Evolutionary conservation across 2,888 invertebrate species (phyloP), one percentile per base, ranked within the genome.

Genomic region (Eremobia ochroleuca): DNA sequence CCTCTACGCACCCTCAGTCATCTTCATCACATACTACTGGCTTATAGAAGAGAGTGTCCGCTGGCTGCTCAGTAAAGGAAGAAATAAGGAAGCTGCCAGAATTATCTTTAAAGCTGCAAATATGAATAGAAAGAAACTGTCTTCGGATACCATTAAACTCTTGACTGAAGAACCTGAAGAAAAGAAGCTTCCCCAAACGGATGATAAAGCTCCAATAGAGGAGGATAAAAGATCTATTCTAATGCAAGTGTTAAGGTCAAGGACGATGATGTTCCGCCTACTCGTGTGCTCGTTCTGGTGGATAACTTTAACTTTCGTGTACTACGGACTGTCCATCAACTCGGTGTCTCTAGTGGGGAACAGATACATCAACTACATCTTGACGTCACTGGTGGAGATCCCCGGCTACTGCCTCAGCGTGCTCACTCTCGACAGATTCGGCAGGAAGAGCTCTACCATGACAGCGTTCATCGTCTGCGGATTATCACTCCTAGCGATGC

Each of bases 241-340:
- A 21, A 79, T 92, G 66, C 95, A 97, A 90, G 95, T 97, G 40
- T 73, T 97, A 6, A 95, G 92, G 75, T 97, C 97, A 0, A 95
- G 93, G 64, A 96, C 96, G 34, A 90, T 98, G 25, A 91, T 97
- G 80, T 89, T 96, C 0, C 95, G 98, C 55, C 95, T 91, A 65
- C 86, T 97, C 2, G 97, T 97, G 71, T 98, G 98, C 85, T 98
- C 98, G n/a, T 97, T 98, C 87, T 98, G 98, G 96, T 98, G 98
- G 98, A 97, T 98, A 28, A 98, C 98, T 0, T 98, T 98, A 88
- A 98, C 98, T 0, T 97, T 98, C 83, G 97, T 98, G 34, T 98
- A 98, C 93, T 98, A 98, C 90, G 98, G 98, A 0, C 94, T 98
- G 59, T 98, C 98, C 0, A 97, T 98, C 73, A 98, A 98, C 93